A percentile compares a stretch with the other conserved stretches of the same genome.
Evolutionary conservation across 1,140 invertebrate species (phyloP).

Genomic region (Leguminivora glycinivorella): DNA sequence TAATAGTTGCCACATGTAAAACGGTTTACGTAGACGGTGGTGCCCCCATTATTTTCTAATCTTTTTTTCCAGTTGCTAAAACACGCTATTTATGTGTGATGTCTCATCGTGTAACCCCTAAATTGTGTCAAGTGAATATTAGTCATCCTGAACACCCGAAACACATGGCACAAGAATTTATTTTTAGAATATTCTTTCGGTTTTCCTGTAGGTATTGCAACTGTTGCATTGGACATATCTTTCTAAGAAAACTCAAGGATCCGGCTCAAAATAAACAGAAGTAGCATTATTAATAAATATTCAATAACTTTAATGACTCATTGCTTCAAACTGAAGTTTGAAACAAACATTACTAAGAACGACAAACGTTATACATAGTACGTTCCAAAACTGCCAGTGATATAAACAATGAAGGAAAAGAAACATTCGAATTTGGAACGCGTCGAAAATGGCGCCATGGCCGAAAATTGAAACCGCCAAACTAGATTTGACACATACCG

Average conservation of each 20-base stretch:
- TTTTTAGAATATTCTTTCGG: conserved; percentile 12
- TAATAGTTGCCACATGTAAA: too few relatives aligned
- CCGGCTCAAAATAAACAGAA: conserved; percentile 22
- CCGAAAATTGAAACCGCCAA: conserved; percentile 37
- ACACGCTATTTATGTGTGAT: neutral
- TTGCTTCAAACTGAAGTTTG: neutral
- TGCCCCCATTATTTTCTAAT: too few relatives aligned
- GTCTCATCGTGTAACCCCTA: conserved; percentile 11
- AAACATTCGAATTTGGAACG: conserved; percentile 41
- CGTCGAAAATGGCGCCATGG: conserved; percentile 48
- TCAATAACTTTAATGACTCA: conserved; percentile 15
- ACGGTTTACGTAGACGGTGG: too few relatives aligned
- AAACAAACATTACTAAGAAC: conserved; percentile 18
- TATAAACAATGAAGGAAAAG: conserved; percentile 16
- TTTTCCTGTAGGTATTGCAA: conserved; percentile 24
- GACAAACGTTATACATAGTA: neutral
- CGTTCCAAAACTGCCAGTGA: conserved; percentile 6
- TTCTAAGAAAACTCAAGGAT: conserved; percentile 22
- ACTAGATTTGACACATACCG: neutral
- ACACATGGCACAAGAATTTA: neutral
- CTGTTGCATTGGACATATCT: conserved; percentile 11
- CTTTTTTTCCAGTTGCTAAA: too few relatives aligned
- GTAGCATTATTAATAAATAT: conserved; percentile 20
- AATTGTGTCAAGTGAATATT: conserved; percentile 27
- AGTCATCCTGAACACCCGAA: neutral